Evolutionary conservation across 2,888 invertebrate species (phyloP).

Genomic region (Apodemia mormo): DNA sequence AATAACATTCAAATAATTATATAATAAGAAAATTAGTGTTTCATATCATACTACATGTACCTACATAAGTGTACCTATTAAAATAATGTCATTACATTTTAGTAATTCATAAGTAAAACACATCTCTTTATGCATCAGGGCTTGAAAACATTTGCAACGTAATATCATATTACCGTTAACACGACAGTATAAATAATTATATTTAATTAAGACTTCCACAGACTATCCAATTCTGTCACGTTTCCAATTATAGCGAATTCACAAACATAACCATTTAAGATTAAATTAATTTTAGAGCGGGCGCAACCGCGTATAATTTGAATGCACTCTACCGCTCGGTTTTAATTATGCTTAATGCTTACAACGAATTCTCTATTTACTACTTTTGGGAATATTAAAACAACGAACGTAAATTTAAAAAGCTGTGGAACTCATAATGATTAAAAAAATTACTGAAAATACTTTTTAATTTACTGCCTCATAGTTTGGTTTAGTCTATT

Average conservation of each 20-base stretch:
- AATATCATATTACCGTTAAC: not conserved
- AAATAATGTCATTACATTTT: too few relatives aligned
- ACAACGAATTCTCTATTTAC: slow-evolving; percentile 29
- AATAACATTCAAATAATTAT: too few relatives aligned
- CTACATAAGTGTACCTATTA: too few relatives aligned
- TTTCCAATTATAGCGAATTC: slow-evolving; percentile 15
- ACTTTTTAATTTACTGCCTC: too few relatives aligned
- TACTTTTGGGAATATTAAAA: slow-evolving; percentile 1
- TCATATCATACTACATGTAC: too few relatives aligned
- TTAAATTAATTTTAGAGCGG: slow-evolving; percentile 27
- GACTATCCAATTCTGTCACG: slow-evolving; percentile 12
- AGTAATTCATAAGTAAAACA: too few relatives aligned
- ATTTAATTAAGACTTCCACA: slow-evolving; percentile 11
- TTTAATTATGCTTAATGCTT: slow-evolving; percentile 30
- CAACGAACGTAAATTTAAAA: slow-evolving; percentile 1
- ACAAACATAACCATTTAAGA: slow-evolving; percentile 19
- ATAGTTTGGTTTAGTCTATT: too few relatives aligned
- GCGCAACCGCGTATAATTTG: slow-evolving; percentile 26
- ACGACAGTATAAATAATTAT: slow-evolving; percentile 4
- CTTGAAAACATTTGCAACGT: too few relatives aligned
- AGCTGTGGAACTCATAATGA: not conserved
- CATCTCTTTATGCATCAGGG: too few relatives aligned
- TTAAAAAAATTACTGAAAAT: not conserved
- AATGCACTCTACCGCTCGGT: slow-evolving; percentile 25
- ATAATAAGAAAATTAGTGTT: too few relatives aligned